Conservation (phyloP, 30 jellyfish, hydroid and myxozoan genomes). For the Rhopilema esculentum region DNA sequence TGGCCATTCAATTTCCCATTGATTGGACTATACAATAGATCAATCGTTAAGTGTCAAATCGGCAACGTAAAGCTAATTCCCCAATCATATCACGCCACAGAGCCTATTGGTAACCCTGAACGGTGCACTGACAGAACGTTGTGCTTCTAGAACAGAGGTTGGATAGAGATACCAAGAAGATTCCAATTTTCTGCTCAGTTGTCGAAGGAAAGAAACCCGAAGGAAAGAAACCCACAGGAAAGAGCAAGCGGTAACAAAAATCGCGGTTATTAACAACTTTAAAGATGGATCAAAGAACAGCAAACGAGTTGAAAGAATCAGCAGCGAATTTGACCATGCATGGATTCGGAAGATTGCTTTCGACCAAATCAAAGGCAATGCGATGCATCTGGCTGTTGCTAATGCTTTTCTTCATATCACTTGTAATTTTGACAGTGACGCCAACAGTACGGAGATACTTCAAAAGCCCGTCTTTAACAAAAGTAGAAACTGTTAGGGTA, state of each 20-base stretch:
- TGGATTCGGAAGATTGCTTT: slow-evolving; percentile 50
- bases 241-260: not conserved
- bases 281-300: not conserved
- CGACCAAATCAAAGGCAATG: slow-evolving; percentile 2
- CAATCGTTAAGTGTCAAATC: no score
- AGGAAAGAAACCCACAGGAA: no score
- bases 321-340: slow-evolving; percentile 68
- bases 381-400: slow-evolving; percentile 12
- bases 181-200: no score
- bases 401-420: slow-evolving; percentile 15
- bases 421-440: slow-evolving; percentile 2
- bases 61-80: no score
- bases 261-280: not conserved
- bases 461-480: slow-evolving; percentile 1
- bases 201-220: no score
- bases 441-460: not conserved
- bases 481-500: not conserved
- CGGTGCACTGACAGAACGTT: no score
- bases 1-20: no score
- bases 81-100: no score
- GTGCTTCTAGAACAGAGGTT: no score
- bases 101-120: no score
- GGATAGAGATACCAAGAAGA: no score
- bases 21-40: no score
- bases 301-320: slow-evolving; percentile 18